A percentile compares a stretch with the other conserved stretches of the same genome.
Evolutionary conservation across 2,113 vertebrate genomes (phyloP).

Genomic region (Gavia stellata): DNA sequence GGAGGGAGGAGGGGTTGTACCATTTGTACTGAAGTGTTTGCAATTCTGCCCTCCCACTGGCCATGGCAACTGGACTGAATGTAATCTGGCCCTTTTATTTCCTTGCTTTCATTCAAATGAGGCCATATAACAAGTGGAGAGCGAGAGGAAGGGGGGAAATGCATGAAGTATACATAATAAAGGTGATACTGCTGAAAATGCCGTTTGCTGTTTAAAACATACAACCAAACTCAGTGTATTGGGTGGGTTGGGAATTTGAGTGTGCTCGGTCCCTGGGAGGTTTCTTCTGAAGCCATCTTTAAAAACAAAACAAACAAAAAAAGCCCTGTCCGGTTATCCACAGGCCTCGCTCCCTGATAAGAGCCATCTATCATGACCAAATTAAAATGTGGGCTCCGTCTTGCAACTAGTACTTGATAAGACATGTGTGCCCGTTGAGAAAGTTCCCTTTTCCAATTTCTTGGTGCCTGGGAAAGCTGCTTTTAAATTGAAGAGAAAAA

Average conservation of each 20-base stretch:
- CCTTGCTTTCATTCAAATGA: conserved; percentile 36
- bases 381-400: not conserved
- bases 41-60: conserved; percentile 36
- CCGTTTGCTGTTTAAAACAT: not conserved
- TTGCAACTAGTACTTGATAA: not conserved
- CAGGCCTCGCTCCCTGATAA: not conserved
- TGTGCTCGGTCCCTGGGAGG: not conserved
- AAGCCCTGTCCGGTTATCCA: not conserved
- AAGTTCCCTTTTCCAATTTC: not conserved
- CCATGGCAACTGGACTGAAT: conserved; percentile 49
- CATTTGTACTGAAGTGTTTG: conserved; percentile 47
- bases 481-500: conserved; percentile 21
- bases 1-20: conserved; percentile 33
- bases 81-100: conserved; percentile 52
- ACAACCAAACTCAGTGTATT: not conserved
- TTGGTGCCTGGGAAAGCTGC: conserved; percentile 65
- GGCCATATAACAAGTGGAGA: conserved; percentile 21
- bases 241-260: not conserved
- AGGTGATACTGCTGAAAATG: not conserved
- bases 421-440: accelerated
- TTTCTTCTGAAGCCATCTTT: not conserved
- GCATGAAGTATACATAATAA: not conserved
- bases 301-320: not conserved
- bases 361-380: not conserved
- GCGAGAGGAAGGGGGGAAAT: not conserved